Percentiles rank a stretch among this genome's conserved stretches.
Conservation (phyloP, 1,140 invertebrate genomes). For the Papilio glaucus region DNA sequence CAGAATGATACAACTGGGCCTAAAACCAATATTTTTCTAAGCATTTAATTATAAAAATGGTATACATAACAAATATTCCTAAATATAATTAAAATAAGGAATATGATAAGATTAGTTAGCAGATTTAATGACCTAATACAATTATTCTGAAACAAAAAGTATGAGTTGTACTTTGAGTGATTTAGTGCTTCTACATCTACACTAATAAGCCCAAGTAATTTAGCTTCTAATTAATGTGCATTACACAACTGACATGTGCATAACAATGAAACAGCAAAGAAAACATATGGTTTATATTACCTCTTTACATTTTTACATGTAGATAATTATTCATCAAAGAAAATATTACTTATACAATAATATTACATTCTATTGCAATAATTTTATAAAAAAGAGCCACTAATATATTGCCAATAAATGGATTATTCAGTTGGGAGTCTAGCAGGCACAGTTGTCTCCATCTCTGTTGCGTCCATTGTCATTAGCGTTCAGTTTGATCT, state of each 20-base stretch:
- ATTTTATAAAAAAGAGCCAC: conserved; percentile 70
- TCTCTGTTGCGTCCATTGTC: conserved; percentile 88
- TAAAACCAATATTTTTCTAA: not conserved
- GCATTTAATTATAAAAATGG: not conserved
- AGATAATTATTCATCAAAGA: conserved; percentile 53
- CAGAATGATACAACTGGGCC: not conserved
- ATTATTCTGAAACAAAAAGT: conserved; percentile 9
- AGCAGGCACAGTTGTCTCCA: conserved; percentile 91
- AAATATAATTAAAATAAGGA: not conserved
- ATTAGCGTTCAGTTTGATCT: conserved; percentile 93
- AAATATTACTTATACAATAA: conserved; percentile 74
- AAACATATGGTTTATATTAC: conserved; percentile 56
- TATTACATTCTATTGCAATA: conserved; percentile 69
- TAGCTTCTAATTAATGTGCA: conserved; percentile 35
- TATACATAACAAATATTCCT: not conserved
- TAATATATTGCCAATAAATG: conserved; percentile 67
- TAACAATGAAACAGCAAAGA: conserved; percentile 57
- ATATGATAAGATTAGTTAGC: not conserved
- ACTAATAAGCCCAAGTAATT: conserved; percentile 12
- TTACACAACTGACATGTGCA: conserved; percentile 51
- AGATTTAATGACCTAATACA: conserved; percentile 12
- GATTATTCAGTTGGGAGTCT: conserved; percentile 63
- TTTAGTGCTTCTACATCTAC: conserved; percentile 26
- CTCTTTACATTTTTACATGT: conserved; percentile 78
- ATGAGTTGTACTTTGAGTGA: conserved; percentile 38